Percentiles rank a stretch among this genome's conserved stretches.
phyloP scores from a whole-genome alignment of 2,888 invertebrate genomes.

The Eumerus sabulonum region DNA sequence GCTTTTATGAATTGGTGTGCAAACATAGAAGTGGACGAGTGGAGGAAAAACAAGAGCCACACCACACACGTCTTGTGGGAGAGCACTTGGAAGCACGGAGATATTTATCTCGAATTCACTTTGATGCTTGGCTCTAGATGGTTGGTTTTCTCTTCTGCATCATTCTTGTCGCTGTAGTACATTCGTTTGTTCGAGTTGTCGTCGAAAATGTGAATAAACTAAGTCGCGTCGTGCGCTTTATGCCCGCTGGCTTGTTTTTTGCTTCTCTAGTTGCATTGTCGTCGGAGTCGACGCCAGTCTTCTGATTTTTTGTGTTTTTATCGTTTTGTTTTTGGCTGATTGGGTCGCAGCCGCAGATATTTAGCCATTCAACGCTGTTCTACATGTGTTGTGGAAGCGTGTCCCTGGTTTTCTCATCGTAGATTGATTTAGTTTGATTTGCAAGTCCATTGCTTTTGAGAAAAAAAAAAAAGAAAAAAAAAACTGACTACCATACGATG shows the following conservation, averaged over 20 bases:
- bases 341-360: constrained; percentile 63
- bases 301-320: constrained; percentile 29
- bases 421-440: constrained; percentile 66
- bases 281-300: constrained; percentile 50
- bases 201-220: constrained; percentile 1
- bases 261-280: constrained; percentile 19
- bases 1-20: constrained; percentile 58
- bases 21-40: constrained; percentile 19
- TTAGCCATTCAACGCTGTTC: constrained; percentile 68
- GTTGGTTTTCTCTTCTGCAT: constrained; percentile 11
- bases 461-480: too few species aligned
- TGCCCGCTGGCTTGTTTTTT: constrained; percentile 51
- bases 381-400: constrained; percentile 69
- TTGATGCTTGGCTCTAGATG: constrained; percentile 66
- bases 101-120: constrained; percentile 68
- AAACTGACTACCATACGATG: too few species aligned
- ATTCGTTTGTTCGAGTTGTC: constrained; percentile 13
- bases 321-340: constrained; percentile 9
- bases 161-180: constrained; percentile 24
- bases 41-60: not conserved
- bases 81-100: constrained; percentile 58
- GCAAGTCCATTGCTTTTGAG: constrained; percentile 8
- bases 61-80: constrained; percentile 51
- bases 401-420: constrained; percentile 65
- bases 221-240: constrained; percentile 64